Base-by-base conservation (phyloP, 2,888 invertebrate species). In the Troglohyphantes excavatus region DNA sequence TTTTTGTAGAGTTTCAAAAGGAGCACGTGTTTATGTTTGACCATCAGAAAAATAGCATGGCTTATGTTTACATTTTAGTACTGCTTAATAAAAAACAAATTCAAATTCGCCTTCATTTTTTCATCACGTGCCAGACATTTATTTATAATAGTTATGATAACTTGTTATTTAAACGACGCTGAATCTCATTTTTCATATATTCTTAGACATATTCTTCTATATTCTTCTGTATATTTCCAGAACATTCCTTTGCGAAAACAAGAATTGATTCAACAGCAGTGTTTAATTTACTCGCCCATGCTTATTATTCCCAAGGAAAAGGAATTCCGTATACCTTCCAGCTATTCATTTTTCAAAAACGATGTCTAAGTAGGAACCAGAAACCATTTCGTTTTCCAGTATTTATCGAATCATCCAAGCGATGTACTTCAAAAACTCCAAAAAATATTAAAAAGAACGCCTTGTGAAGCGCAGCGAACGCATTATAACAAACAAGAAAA, bases 401-500 rank as follows among this genome's bases (percentile, higher is more conserved):
- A 53, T 53, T 53, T 53, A 53, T 53, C 53, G n/a, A 53, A 53
- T 13, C 53, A 53, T 1, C 53, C 76, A 86, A 86, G 85, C 76
- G 76, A 59, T 68, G 46, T 76, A 27, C 68, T 39, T 76, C 63
- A 61, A 61, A 86, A 75, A 67, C 39, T 39, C 39, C 39, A 13
- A 3, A 39, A 39, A 39, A 39, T 0, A 53, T 53, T n/a, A 33
- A 59, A 29, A 61, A 78, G 68, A 86, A 78, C 53, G 65, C 29
- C 78, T 86, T 86, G 68, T 61, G 43, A 78, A 68, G 68, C 78
- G 76, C 78, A 33, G 53, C 39, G 59, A 76, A 23, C 33, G 78
- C 61, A 86, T 86, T 85, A 59, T 33, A 59, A 70, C 23, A 78
- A 78, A 86, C 39, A 78, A 78, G n/a, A 73, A 63, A 78, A 43